Evolutionary conservation across 2,113 vertebrate genomes (phyloP), one percentile per base, ranked within the genome.

Genomic region (Bujurquina vittata): DNA sequence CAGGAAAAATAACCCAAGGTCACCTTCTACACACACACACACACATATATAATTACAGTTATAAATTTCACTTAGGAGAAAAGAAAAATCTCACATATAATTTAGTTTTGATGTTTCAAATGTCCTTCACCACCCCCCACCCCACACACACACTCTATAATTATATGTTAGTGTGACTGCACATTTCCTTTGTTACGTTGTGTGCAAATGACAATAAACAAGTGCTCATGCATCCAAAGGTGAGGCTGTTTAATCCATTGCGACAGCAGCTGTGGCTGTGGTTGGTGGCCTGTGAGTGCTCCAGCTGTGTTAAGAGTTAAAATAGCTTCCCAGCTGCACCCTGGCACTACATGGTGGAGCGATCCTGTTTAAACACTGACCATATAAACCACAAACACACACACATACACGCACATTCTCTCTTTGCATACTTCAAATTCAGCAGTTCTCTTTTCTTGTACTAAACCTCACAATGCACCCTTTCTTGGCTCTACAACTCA

Each of bases 301-400:
- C 79, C 83, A 84, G 86, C 86, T 86, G 86, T 54, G 65, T 33
- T 56, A 37, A 67, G 75, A 57, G 61, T 67, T 89, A 82, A 91
- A 91, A 87, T 62, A 85, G 84, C 29, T 76, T 75, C 33, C 9
- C 85, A 83, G 81, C 85, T 89, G 81, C 52, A 79, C 2, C 22
- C 49, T 56, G 84, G 80, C 52, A 52, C 56, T 31, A 11, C 17
- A 49, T 20, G 31, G 49, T 10, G 12, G 26, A 18, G 61, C 2
- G 0, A 37, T 63, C 57, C 60, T 40, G n/a, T 75, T 81, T 26
- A 54, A 69, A 52, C 46, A 49, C 77, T 6, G 61, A 22, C 56
- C 56, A 52, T 59, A 17, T 46, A 56, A 80, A 75, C 72, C 85
- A 72, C 73, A 35, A 2, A 26, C 26, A 26, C 26, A 26, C 26